These are phyloP conservation scores for Dione vanillae DNA, from an alignment of 2,888 invertebrate genomes.

Conservation along the genomic window DNA sequence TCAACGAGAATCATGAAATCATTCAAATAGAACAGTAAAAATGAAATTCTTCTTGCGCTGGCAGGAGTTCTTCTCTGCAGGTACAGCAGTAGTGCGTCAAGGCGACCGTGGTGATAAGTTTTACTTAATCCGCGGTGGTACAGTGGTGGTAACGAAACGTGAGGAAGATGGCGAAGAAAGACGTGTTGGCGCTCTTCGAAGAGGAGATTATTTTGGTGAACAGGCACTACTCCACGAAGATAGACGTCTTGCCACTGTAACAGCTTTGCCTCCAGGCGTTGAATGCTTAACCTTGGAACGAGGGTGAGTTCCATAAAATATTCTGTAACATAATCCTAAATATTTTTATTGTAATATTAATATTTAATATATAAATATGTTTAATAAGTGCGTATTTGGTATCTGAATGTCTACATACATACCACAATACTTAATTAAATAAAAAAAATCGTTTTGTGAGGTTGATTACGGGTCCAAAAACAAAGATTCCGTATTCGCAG, in stretches of 20 bases:
- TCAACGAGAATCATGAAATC: not conserved
- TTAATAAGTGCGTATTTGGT: too few relatives aligned
- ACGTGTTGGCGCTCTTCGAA: conserved; percentile 87
- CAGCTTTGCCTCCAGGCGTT: conserved; percentile 92
- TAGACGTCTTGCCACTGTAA: conserved; percentile 94
- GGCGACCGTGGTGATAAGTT: conserved; percentile 95
- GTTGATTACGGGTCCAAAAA: too few relatives aligned
- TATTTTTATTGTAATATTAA: not conserved
- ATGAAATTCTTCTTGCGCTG: conserved; percentile 33
- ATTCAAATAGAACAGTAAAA: not conserved
- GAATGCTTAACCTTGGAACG: conserved; percentile 94
- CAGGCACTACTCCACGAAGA: conserved; percentile 94
- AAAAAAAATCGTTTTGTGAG: too few relatives aligned
- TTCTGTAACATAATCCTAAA: not conserved
- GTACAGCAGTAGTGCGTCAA: conserved; percentile 91
- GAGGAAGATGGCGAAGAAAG: conserved; percentile 85
- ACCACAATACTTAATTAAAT: too few relatives aligned
- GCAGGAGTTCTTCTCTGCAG: conserved; percentile 92
- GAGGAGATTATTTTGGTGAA: conserved; percentile 95
- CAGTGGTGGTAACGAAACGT: conserved; percentile 89
- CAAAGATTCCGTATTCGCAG: too few relatives aligned
- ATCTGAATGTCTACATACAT: too few relatives aligned
- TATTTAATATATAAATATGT: not conserved
- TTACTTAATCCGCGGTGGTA: conserved; percentile 94
- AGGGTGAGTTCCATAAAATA: conserved; percentile 82